Conservation (phyloP, 2,113 vertebrate species). For the Pygoscelis adeliae region DNA sequence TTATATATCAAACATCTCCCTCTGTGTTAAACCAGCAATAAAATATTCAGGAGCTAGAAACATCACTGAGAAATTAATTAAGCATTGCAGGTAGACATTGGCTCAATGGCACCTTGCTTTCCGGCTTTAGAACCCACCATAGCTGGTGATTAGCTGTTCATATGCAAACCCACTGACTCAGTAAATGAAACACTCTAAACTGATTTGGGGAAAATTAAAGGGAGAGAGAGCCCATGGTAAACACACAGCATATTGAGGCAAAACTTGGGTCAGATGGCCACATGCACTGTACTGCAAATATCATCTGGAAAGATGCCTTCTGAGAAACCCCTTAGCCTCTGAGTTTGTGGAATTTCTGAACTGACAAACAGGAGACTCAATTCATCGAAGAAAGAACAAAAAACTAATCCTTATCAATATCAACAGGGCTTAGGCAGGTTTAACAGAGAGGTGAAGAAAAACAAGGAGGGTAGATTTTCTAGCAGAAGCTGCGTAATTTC, state of each 20-base stretch:
- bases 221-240: background rate
- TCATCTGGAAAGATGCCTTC: background rate
- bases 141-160: background rate
- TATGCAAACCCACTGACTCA: constrained; percentile 2
- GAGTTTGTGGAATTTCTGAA: background rate
- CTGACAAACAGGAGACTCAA: background rate
- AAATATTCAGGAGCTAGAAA: constrained; percentile 25
- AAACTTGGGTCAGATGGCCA: background rate
- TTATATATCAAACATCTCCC: background rate
- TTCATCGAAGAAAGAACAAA: background rate
- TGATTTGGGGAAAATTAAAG: background rate
- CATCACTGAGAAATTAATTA: constrained; percentile 45
- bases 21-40: background rate
- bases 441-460: background rate
- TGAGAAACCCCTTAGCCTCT: background rate
- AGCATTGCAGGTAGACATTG: background rate
- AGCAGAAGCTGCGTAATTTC: background rate
- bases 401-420: background rate
- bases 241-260: constrained; percentile 28
- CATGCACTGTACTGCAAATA: background rate
- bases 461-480: background rate
- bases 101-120: background rate
- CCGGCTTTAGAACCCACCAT: background rate
- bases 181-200: background rate
- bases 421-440: background rate